Evolutionary conservation across 2,797 vertebrate genomes (phyloP).

Genomic region (Linurgus olivaceus): DNA sequence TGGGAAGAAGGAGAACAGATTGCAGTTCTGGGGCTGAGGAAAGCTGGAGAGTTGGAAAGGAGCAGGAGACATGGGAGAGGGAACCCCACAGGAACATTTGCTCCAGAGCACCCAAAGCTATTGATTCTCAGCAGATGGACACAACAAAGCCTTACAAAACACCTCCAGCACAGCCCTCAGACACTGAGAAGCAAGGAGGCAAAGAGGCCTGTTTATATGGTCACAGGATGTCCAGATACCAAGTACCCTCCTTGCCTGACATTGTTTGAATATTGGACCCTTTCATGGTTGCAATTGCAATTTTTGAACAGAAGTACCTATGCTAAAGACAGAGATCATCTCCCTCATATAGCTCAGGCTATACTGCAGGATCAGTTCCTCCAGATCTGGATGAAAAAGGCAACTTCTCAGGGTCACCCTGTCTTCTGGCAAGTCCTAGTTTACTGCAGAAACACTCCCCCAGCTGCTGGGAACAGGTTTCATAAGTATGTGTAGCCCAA

Average conservation of each 20-base stretch:
- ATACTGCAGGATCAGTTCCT: neutral
- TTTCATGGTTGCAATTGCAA: neutral
- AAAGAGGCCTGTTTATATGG: neutral
- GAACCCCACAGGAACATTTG: neutral
- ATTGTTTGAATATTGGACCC: neutral
- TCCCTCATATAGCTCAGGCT: neutral
- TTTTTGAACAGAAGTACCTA: neutral
- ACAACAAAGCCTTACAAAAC: neutral
- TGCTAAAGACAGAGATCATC: neutral
- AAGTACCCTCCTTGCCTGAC: too few species aligned
- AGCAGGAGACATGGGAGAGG: neutral
- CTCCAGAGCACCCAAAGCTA: neutral
- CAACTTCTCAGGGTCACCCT: neutral
- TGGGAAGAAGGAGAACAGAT: neutral
- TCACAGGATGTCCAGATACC: neutral
- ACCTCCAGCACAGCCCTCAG: neutral
- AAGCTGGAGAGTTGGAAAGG: neutral
- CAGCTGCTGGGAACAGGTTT: slow-evolving; percentile 1
- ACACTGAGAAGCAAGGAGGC: accelerated
- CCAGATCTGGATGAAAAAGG: neutral
- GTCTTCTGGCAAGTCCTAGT: neutral
- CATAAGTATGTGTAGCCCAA: neutral
- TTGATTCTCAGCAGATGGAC: neutral
- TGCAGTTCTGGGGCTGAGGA: neutral
- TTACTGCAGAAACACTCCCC: neutral